Evolutionary conservation across 2,888 invertebrate genomes (phyloP).

Genomic region (Brachyptera putata): DNA sequence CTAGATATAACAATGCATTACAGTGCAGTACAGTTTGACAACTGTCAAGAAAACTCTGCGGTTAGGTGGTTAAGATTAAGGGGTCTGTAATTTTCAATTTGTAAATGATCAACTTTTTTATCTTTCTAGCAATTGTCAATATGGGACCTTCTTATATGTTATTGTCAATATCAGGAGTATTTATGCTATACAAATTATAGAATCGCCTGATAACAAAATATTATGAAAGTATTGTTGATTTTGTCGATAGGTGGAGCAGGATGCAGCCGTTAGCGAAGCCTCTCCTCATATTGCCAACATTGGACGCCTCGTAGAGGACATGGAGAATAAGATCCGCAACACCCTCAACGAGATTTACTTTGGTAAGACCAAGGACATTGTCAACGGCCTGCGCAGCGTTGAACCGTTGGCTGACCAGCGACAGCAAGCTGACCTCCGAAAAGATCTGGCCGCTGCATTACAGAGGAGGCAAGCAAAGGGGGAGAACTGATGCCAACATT

Average conservation of each 20-base stretch:
- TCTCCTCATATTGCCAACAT: constrained; percentile 98
- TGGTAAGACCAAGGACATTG: constrained; percentile 98
- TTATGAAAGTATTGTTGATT: too few relatives aligned
- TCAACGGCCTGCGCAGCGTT: constrained; percentile 83
- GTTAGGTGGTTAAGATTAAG: too few relatives aligned
- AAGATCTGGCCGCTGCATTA: constrained; percentile 79
- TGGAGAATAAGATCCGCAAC: constrained; percentile 99
- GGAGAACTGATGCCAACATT: constrained; percentile 31
- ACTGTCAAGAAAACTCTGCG: too few relatives aligned
- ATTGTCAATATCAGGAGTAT: too few relatives aligned
- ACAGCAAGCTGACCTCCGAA: constrained; percentile 77
- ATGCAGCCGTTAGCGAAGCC: constrained; percentile 84
- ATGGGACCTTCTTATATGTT: too few relatives aligned
- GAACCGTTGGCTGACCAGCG: constrained; percentile 80
- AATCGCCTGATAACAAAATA: too few relatives aligned
- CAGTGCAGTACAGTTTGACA: too few relatives aligned
- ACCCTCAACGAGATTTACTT: constrained; percentile 99
- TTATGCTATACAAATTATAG: too few relatives aligned
- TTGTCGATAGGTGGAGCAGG: constrained; percentile 74
- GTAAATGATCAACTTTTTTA: too few relatives aligned
- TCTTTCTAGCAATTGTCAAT: too few relatives aligned
- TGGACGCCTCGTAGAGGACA: constrained; percentile 97
- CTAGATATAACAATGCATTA: too few relatives aligned
- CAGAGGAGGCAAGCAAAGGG: constrained; percentile 73
- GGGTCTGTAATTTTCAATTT: too few relatives aligned